Base-by-base conservation (phyloP, 2,113 vertebrate genomes). In the Columba livia region DNA sequence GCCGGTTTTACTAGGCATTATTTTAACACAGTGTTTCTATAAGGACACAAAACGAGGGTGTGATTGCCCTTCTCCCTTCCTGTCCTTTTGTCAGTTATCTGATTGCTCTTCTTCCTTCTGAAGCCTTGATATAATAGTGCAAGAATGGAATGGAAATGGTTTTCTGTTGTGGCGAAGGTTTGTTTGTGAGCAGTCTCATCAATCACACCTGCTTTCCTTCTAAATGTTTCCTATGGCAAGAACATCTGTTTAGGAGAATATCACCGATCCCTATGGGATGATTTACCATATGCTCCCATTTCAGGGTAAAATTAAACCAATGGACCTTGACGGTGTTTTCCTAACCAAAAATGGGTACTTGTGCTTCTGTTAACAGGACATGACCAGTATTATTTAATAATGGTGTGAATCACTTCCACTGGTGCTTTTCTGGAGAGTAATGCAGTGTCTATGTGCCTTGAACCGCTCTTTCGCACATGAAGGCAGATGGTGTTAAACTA, bases 221-320 rank as follows among this genome's bases (percentile, higher is more conserved):
- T 64, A 32, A 73, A 44, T 25, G 50, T 60, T 93, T 89, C 66
- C 90, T 65, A 34, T 81, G 66, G 79, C 88, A 79, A 79, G 80
- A 94, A 47, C 93, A 94, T 94, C 93, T 96, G 94, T 71, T 94
- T 29, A 66, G 71, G 79, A 93, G 42, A 89, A 81, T 61, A 53
- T 38, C 77, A 32, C 82, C 2, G 3, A 32, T 92, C 90, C 85
- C 93, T 50, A 4, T 23, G 73, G 88, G 61, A 61, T 38, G 53
- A 15, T 66, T 93, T 94, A 77, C 88, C 92, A 25, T 96, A 75
- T 94, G 83, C 50, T 93, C 0, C 54, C 1, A 1, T 94, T 92
- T 95, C 86, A 87, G 83, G 50, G 25, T 79, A 66, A 65, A 93
- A 90, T 93, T 81, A 94, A 94, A 42, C 65, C 85, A 82, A 53